Evolutionary conservation across 2,888 invertebrate genomes (phyloP).

Genomic region (Mylabris sibirica): DNA sequence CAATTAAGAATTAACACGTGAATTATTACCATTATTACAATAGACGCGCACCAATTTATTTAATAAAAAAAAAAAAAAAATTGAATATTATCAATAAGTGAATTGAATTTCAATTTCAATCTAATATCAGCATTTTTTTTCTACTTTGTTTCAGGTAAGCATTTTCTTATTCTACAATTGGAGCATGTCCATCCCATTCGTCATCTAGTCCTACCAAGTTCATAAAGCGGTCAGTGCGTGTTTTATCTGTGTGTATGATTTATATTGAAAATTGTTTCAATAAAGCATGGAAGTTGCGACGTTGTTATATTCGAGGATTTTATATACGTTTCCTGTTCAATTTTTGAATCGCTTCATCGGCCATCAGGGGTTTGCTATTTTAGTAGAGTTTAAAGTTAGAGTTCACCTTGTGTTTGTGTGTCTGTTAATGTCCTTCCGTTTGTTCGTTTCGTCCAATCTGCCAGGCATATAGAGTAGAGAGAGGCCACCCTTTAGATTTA

Average conservation of each 20-base stretch:
- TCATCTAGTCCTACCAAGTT: constrained; percentile 30
- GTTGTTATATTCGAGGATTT: background rate
- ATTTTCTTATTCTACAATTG: constrained; percentile 9
- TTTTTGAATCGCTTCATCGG: constrained; percentile 15
- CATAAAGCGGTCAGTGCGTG: constrained; percentile 44
- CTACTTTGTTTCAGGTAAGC: constrained; percentile 34
- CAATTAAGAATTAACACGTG: constrained; percentile 36
- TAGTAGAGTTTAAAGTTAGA: constrained; percentile 19
- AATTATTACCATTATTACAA: constrained; percentile 24
- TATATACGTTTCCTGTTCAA: background rate
- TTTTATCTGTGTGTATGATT: constrained; percentile 45
- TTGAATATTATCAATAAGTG: background rate
- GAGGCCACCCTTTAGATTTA: constrained; percentile 62
- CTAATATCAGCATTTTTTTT: constrained; percentile 6
- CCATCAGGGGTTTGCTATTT: constrained; percentile 18
- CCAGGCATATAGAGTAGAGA: constrained; percentile 59
- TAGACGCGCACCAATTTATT: constrained; percentile 4
- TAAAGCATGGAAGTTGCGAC: constrained; percentile 38
- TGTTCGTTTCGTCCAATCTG: constrained; percentile 21
- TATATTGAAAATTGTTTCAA: constrained; percentile 46
- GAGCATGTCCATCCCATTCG: constrained; percentile 12
- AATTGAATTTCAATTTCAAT: constrained; percentile 9
- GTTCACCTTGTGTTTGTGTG: constrained; percentile 17
- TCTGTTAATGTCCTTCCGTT: constrained; percentile 23
- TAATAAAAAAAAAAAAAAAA: background rate